A percentile compares a stretch with the other conserved stretches of the same genome.
Conservation (phyloP, 2,797 vertebrate genomes). For the Anas capensis region DNA sequence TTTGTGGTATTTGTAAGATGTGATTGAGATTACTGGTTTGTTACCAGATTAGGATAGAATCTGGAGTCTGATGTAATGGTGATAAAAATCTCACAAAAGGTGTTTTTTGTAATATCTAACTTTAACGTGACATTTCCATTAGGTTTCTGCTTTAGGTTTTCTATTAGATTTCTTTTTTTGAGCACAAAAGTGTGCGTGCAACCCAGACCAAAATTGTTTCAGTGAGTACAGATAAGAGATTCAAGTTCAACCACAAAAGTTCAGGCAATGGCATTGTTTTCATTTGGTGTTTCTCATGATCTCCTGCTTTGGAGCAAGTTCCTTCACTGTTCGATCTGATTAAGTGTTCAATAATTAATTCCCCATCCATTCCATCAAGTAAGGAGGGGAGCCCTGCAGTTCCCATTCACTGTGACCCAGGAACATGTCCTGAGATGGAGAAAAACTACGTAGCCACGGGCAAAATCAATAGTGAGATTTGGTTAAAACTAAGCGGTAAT, state of each 20-base stretch:
- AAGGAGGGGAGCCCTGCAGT: background rate
- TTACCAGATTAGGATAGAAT: constrained; percentile 25
- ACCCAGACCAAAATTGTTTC: background rate
- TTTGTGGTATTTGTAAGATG: background rate
- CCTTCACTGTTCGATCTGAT: background rate
- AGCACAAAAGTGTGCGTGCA: background rate
- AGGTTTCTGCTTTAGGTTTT: constrained; percentile 20
- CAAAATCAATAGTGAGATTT: background rate
- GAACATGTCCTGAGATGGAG: background rate
- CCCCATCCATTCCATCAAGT: background rate
- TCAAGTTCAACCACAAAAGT: background rate
- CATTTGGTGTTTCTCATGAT: background rate
- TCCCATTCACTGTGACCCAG: background rate
- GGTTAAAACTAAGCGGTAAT: background rate
- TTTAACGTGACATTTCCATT: background rate
- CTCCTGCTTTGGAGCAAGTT: background rate
- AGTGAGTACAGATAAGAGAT: constrained; percentile 10
- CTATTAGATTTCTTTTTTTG: background rate
- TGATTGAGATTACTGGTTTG: background rate
- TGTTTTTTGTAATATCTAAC: background rate
- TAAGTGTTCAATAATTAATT: constrained; percentile 25
- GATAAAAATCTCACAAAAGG: background rate
- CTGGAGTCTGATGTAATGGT: background rate
- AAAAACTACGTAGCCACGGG: background rate
- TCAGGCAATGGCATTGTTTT: accelerated